Conservation (phyloP, 2,888 invertebrate species). For the Peribatodes rhomboidaria region DNA sequence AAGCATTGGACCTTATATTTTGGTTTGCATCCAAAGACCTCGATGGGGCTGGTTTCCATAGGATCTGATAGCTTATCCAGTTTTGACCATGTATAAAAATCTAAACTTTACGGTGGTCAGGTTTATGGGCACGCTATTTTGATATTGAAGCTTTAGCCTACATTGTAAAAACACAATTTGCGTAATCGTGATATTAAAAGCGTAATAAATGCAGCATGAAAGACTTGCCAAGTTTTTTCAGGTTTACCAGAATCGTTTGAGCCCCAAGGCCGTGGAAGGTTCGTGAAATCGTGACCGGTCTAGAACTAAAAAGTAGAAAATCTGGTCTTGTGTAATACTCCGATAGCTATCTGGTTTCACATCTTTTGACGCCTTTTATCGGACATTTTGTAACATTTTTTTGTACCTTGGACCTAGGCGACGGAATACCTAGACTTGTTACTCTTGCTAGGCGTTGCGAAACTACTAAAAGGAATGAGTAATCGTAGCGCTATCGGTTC, state of each 20-base stretch:
- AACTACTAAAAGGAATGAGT: conserved; percentile 34
- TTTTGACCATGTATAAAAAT: conserved; percentile 1
- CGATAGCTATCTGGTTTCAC: conserved; percentile 57
- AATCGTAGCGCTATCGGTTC: conserved; percentile 26
- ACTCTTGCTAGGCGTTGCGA: conserved; percentile 23
- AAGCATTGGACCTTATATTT: no score
- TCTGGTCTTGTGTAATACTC: conserved; percentile 62
- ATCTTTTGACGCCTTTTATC: conserved; percentile 56
- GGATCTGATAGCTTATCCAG: neutral
- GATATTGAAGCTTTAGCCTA: conserved; percentile 9
- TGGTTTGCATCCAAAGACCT: no score
- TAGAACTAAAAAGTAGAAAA: conserved; percentile 65
- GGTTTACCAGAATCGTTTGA: conserved; percentile 44
- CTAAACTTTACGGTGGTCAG: no score
- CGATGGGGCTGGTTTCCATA: neutral
- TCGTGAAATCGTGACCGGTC: conserved; percentile 59
- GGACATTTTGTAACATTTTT: conserved; percentile 50
- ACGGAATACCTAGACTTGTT: conserved; percentile 40
- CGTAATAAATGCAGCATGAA: conserved; percentile 35
- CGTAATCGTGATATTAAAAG: conserved; percentile 32
- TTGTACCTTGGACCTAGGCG: conserved; percentile 42
- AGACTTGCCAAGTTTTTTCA: conserved; percentile 34
- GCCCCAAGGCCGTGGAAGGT: conserved; percentile 62
- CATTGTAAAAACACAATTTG: conserved; percentile 21
- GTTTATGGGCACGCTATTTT: conserved; percentile 2